Evolutionary conservation across 2,888 invertebrate genomes (phyloP).

Genomic region (Caenorhabditis sp.): DNA sequence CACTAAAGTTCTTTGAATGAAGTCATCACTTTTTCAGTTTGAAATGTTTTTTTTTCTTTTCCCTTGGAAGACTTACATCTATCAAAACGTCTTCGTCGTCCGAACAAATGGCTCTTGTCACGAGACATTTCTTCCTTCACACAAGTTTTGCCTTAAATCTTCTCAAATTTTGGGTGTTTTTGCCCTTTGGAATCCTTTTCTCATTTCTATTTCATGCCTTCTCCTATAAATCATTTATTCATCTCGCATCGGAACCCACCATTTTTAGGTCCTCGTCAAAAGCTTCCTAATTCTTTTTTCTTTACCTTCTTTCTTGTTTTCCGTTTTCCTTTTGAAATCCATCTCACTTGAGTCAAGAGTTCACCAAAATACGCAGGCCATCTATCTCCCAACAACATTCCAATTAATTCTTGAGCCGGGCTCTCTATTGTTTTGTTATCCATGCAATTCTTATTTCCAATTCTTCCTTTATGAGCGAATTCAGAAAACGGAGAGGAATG

Average conservation of each 20-base stretch:
- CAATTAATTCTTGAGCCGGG: slow-evolving; percentile 55
- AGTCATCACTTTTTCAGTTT: slow-evolving; percentile 42
- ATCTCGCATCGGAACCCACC: background rate
- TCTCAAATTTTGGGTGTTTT: slow-evolving; percentile 1
- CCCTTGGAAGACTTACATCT: slow-evolving; percentile 17
- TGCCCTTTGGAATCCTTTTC: background rate
- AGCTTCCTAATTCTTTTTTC: background rate
- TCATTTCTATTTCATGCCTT: background rate
- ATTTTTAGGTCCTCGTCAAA: slow-evolving; percentile 2
- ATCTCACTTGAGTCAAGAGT: slow-evolving; percentile 25
- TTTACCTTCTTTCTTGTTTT: background rate
- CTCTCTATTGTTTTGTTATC: slow-evolving; percentile 11
- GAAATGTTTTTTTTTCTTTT: slow-evolving; percentile 24
- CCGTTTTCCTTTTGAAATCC: slow-evolving; percentile 9
- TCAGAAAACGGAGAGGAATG: background rate
- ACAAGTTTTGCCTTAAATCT: background rate
- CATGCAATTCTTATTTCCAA: slow-evolving; percentile 7
- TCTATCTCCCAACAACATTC: slow-evolving; percentile 14
- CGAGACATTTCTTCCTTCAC: slow-evolving; percentile 12
- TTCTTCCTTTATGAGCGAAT: background rate
- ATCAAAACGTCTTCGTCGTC: slow-evolving; percentile 39
- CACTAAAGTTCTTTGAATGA: slow-evolving; percentile 1
- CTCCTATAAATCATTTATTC: slow-evolving; percentile 25
- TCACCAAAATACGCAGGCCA: slow-evolving; percentile 7
- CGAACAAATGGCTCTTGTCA: slow-evolving; percentile 28